These are phyloP conservation scores for Halictus ligatus DNA, from an alignment of 2,888 invertebrate genomes.

Conservation along the genomic window DNA sequence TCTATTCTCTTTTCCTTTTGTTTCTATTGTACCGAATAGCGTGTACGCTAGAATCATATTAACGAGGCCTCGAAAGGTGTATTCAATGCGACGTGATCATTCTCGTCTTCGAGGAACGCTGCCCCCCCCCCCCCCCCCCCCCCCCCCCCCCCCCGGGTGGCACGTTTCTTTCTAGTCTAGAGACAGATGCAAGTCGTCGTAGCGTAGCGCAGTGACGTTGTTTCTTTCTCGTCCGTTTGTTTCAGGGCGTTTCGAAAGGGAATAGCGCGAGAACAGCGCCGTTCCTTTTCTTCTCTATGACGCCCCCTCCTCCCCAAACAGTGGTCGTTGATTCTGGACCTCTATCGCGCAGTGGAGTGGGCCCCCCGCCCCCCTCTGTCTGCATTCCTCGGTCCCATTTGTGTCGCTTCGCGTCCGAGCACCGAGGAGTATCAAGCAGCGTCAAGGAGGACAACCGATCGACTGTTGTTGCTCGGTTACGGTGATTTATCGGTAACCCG, in stretches of 20 bases:
- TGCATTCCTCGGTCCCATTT: slow-evolving; percentile 11
- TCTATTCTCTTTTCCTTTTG: not conserved
- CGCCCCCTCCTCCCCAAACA: not conserved
- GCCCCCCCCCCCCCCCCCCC: no score
- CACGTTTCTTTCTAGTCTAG: slow-evolving; percentile 81
- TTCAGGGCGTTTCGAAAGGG: slow-evolving; percentile 31
- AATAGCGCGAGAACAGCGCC: slow-evolving; percentile 16
- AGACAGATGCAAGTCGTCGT: slow-evolving; percentile 76
- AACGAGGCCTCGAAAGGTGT: slow-evolving; percentile 12
- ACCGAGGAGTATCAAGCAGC: not conserved
- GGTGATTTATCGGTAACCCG: not conserved
- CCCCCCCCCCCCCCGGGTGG: no score
- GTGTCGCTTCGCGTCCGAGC: slow-evolving; percentile 1
- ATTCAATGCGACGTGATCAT: slow-evolving; percentile 23
- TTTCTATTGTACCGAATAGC: not conserved
- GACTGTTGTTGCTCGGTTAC: slow-evolving; percentile 8
- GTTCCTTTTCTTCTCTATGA: slow-evolving; percentile 3
- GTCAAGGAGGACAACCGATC: slow-evolving; percentile 8
- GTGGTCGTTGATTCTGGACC: not conserved
- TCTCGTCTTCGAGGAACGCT: slow-evolving; percentile 41
- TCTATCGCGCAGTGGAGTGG: not conserved
- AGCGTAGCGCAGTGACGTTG: slow-evolving; percentile 54
- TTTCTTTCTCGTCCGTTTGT: slow-evolving; percentile 60
- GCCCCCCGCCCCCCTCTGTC: not conserved
- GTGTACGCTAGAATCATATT: not conserved